Percentiles rank a stretch among this genome's conserved stretches.
phyloP scores from a whole-genome alignment of 2,797 vertebrate genomes.

The Anas georgica region DNA sequence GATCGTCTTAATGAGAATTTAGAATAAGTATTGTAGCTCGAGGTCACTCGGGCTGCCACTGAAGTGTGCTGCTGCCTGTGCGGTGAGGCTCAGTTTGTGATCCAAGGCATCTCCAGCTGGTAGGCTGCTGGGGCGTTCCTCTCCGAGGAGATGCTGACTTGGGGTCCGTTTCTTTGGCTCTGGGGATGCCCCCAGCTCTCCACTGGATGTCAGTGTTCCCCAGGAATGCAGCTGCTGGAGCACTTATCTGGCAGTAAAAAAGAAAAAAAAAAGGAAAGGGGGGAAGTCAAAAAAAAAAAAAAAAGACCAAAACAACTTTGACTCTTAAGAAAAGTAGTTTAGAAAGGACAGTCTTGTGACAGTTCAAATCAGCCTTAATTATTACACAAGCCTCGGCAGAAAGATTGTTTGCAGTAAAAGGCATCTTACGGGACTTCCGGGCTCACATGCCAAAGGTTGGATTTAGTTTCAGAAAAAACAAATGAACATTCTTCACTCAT shows the following conservation, averaged over 20 bases:
- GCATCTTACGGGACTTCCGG: conserved; percentile 60
- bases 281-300: conserved; percentile 2
- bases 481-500: conserved; percentile 63
- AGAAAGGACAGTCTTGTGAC: conserved; percentile 52
- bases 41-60: not conserved
- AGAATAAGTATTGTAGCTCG: not conserved
- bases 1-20: not conserved
- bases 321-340: conserved; percentile 69
- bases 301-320: conserved; percentile 7
- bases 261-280: conserved; percentile 54
- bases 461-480: conserved; percentile 76
- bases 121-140: not conserved
- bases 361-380: conserved; percentile 48
- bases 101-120: not conserved
- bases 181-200: conserved; percentile 68
- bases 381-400: conserved; percentile 47
- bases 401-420: conserved; percentile 67
- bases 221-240: conserved; percentile 71
- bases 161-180: conserved; percentile 22
- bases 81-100: fast-evolving
- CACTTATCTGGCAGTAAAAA: conserved; percentile 77
- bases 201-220: conserved; percentile 83
- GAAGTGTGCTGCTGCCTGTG: not conserved
- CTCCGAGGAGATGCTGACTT: not conserved
- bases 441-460: conserved; percentile 52